These are phyloP conservation scores for Smittia sp. DNA, from an alignment of 2,888 invertebrate genomes.

Conservation along the genomic window DNA sequence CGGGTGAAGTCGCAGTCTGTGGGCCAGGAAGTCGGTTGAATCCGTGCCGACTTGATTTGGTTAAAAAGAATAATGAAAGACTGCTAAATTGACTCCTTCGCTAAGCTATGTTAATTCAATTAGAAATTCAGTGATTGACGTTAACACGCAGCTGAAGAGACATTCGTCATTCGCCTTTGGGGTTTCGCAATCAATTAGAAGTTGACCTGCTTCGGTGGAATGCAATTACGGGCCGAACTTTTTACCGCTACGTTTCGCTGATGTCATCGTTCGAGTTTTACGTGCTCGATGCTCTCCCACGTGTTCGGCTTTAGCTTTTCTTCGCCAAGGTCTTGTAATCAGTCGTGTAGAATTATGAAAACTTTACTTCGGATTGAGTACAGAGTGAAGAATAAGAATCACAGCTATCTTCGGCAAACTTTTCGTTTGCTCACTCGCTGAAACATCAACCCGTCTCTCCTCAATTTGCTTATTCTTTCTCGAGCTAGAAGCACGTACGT, in stretches of 20 bases:
- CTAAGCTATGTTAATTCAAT: slow-evolving; percentile 19
- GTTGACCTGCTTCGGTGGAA: neutral
- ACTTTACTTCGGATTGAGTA: too few relatives aligned
- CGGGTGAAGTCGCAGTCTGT: slow-evolving; percentile 10
- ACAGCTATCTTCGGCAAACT: neutral
- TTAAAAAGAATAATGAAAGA: neutral
- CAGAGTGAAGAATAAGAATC: neutral
- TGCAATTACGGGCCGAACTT: neutral
- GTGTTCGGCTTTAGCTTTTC: neutral
- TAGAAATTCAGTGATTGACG: neutral
- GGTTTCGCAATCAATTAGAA: neutral
- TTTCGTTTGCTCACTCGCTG: too few relatives aligned
- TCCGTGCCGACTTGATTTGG: neutral
- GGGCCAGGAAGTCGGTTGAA: neutral
- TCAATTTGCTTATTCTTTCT: too few relatives aligned
- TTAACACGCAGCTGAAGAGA: slow-evolving; percentile 31
- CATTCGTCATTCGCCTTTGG: slow-evolving; percentile 8
- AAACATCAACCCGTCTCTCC: too few relatives aligned
- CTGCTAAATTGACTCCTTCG: slow-evolving; percentile 13
- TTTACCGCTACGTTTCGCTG: neutral
- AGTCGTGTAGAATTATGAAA: too few relatives aligned
- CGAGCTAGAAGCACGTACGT: too few relatives aligned
- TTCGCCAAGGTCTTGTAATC: neutral
- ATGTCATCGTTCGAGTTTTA: neutral
- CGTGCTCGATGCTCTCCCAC: neutral